These are phyloP conservation scores for Sebastes cheni DNA, from an alignment of 2,797 vertebrate species.

Conservation along the genomic window DNA sequence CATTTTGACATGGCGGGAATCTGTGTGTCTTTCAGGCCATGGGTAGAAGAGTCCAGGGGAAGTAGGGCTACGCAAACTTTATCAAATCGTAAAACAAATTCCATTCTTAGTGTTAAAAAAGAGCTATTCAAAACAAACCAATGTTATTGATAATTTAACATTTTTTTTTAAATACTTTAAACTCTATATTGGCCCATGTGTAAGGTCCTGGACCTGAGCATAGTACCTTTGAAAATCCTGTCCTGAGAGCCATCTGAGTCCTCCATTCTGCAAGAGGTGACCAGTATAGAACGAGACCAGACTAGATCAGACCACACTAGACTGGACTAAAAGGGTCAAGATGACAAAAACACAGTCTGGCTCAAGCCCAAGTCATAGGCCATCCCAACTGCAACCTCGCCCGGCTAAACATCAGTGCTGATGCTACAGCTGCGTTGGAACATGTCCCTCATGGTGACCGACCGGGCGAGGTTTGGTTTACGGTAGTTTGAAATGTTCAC, in stretches of 20 bases:
- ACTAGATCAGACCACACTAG: constrained; percentile 34
- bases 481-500: constrained; percentile 86
- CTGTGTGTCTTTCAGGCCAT: constrained; percentile 36
- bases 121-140: constrained; percentile 18
- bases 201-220: constrained; percentile 55
- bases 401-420: constrained; percentile 93
- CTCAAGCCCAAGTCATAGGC: constrained; percentile 17
- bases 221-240: constrained; percentile 60
- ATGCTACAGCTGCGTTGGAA: constrained; percentile 96
- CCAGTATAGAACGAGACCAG: constrained; percentile 35
- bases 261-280: constrained; percentile 47
- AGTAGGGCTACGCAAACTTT: constrained; percentile 34
- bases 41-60: constrained; percentile 22
- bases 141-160: constrained; percentile 31
- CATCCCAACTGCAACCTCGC: neutral
- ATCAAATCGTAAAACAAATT: constrained; percentile 49
- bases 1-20: constrained; percentile 45
- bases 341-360: constrained; percentile 50
- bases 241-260: constrained; percentile 72
- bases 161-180: constrained; percentile 39
- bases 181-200: constrained; percentile 42
- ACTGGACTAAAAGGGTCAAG: constrained; percentile 33
- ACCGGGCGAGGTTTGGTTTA: constrained; percentile 91
- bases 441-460: constrained; percentile 95
- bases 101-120: constrained; percentile 38